These are phyloP conservation scores for Sebastes matsubarae DNA, from an alignment of 2,797 vertebrate genomes.

Conservation along the genomic window DNA sequence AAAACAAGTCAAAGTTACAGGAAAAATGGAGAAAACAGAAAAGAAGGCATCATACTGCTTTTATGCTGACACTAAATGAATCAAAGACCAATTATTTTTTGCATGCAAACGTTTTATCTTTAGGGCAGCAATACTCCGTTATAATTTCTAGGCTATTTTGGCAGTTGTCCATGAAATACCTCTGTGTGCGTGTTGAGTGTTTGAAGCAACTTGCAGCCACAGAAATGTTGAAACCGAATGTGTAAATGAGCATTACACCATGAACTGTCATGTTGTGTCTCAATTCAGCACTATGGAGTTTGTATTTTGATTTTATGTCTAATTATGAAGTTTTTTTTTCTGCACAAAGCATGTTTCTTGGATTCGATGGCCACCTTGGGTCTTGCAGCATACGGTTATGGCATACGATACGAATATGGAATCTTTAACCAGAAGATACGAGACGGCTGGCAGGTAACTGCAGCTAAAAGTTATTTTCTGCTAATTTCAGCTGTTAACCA, in stretches of 20 bases:
- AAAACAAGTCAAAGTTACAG: not conserved
- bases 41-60: not conserved
- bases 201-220: slow-evolving; percentile 7
- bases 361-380: slow-evolving; percentile 95
- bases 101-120: not conserved
- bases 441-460: slow-evolving; percentile 93
- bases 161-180: slow-evolving; percentile 11
- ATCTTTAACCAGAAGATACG: slow-evolving; percentile 99
- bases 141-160: not conserved
- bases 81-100: not conserved
- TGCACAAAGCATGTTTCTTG: slow-evolving; percentile 81
- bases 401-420: slow-evolving; percentile 96
- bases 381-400: slow-evolving; percentile 95
- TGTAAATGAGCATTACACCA: not conserved
- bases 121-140: not conserved
- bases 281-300: not conserved
- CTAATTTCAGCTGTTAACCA: not conserved
- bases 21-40: not conserved
- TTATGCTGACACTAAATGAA: not conserved
- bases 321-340: not conserved
- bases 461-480: not conserved
- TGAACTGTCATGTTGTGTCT: not conserved
- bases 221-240: slow-evolving; percentile 12
- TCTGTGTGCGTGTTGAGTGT: not conserved
- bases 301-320: not conserved